Conservation (phyloP, 2,888 invertebrate genomes). For the Ophion slaviceki region DNA sequence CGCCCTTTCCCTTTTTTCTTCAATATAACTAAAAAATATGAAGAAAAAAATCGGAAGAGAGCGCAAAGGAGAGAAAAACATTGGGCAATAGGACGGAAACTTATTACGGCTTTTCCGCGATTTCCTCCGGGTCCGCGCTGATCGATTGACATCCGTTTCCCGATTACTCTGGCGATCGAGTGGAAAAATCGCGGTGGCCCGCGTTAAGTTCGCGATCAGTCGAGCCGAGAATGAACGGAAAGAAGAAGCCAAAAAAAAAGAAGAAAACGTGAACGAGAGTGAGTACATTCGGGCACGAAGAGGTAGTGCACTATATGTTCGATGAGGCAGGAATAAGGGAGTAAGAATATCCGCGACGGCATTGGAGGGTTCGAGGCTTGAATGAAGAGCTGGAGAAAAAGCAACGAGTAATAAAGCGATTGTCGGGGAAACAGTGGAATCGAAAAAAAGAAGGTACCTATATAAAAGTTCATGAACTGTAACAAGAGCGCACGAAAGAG, state of each 20-base stretch:
- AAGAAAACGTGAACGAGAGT: conserved; percentile 19
- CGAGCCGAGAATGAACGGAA: conserved; percentile 29
- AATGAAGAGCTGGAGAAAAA: conserved; percentile 4
- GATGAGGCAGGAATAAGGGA: neutral
- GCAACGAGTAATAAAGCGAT: conserved; percentile 22
- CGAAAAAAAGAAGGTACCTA: conserved; percentile 58
- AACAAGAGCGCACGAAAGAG: conserved; percentile 53
- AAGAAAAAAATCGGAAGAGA: conserved; percentile 20
- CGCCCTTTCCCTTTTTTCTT: conserved; percentile 5
- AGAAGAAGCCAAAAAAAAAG: conserved; percentile 3
- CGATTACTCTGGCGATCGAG: conserved; percentile 63
- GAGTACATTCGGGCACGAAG: conserved; percentile 21
- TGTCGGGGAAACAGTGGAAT: conserved; percentile 53
- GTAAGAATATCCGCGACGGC: conserved; percentile 27
- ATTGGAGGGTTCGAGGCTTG: conserved; percentile 35
- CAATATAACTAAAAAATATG: neutral
- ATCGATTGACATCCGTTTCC: conserved; percentile 63
- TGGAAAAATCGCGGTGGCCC: conserved; percentile 60
- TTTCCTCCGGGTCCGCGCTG: conserved; percentile 34
- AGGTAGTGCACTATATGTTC: neutral
- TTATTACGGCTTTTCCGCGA: conserved; percentile 56
- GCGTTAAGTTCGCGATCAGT: conserved; percentile 20
- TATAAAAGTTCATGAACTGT: conserved; percentile 58
- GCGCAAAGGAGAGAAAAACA: neutral
- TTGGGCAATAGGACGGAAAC: conserved; percentile 45